Evolutionary conservation across 53 echinoderm and acorn worm genomes (phyloP).

Genomic region (Holothuria leucospilota): DNA sequence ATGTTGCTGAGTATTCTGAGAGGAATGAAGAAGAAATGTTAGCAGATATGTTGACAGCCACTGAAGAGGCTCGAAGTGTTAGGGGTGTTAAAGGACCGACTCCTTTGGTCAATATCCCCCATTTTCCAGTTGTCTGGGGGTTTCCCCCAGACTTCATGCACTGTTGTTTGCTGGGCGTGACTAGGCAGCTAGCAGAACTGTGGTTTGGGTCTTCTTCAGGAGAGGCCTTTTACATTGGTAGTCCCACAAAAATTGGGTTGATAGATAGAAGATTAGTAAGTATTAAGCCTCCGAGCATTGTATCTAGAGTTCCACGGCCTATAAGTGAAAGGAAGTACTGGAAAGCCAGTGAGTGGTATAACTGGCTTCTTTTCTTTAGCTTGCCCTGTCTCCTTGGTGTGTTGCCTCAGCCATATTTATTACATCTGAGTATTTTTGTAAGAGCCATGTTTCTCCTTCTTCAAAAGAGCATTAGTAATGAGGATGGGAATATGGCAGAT

Average conservation of each 20-base stretch:
- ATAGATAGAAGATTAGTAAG: background rate
- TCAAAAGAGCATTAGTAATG: constrained; percentile 58
- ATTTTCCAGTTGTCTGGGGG: constrained; percentile 48
- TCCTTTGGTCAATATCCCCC: constrained; percentile 57
- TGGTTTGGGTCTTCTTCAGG: constrained; percentile 52
- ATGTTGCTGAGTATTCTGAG: constrained; percentile 63
- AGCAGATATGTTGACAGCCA: constrained; percentile 52
- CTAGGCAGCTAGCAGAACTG: constrained; percentile 39
- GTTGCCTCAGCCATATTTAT: constrained; percentile 34
- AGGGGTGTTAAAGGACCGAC: constrained; percentile 69
- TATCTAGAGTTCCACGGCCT: constrained; percentile 10
- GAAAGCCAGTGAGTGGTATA: constrained; percentile 56
- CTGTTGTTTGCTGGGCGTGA: constrained; percentile 51
- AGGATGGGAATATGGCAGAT: constrained; percentile 40
- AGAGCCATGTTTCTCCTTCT: constrained; percentile 62
- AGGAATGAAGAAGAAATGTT: constrained; percentile 56
- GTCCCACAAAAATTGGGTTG: background rate
- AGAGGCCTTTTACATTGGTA: constrained; percentile 44
- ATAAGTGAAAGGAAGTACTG: constrained; percentile 46
- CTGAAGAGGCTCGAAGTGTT: constrained; percentile 41
- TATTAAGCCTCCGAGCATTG: constrained; percentile 5
- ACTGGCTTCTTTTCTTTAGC: constrained; percentile 31
- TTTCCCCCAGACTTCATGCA: constrained; percentile 64
- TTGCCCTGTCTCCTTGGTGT: constrained; percentile 62
- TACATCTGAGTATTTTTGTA: constrained; percentile 51